These are phyloP conservation scores for Apotomis turbidana DNA, from an alignment of 2,888 invertebrate genomes.

Conservation along the genomic window DNA sequence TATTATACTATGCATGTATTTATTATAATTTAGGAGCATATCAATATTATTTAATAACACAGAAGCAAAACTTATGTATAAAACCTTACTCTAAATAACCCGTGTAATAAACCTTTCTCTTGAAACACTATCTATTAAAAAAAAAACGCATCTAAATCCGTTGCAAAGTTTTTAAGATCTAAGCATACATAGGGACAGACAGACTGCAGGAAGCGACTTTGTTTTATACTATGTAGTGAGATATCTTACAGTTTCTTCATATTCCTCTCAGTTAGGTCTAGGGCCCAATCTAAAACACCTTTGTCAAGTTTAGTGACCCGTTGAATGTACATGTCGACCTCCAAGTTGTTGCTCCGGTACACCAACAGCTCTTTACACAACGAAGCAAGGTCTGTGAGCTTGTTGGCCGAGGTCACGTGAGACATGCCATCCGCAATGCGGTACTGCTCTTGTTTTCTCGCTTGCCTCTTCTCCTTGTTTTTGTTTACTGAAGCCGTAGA, in stretches of 20 bases:
- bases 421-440: constrained; percentile 84
- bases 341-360: constrained; percentile 85
- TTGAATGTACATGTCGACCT: constrained; percentile 85
- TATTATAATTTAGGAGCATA: too few species aligned
- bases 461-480: constrained; percentile 85
- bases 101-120: too few species aligned
- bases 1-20: too few species aligned
- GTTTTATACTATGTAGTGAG: constrained; percentile 1
- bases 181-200: too few species aligned
- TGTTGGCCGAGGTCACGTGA: constrained; percentile 85
- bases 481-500: constrained; percentile 69
- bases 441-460: constrained; percentile 84
- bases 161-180: too few species aligned
- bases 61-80: too few species aligned
- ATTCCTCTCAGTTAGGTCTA: constrained; percentile 89
- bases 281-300: constrained; percentile 86
- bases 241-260: constrained; percentile 89
- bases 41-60: too few species aligned
- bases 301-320: constrained; percentile 83
- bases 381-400: constrained; percentile 82
- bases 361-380: constrained; percentile 85
- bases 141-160: too few species aligned
- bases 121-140: too few species aligned
- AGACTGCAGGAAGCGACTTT: too few species aligned
- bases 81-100: too few species aligned